These are phyloP conservation scores for Notothenia coriiceps DNA, from an alignment of 2,113 vertebrate species.

Conservation along the genomic window DNA sequence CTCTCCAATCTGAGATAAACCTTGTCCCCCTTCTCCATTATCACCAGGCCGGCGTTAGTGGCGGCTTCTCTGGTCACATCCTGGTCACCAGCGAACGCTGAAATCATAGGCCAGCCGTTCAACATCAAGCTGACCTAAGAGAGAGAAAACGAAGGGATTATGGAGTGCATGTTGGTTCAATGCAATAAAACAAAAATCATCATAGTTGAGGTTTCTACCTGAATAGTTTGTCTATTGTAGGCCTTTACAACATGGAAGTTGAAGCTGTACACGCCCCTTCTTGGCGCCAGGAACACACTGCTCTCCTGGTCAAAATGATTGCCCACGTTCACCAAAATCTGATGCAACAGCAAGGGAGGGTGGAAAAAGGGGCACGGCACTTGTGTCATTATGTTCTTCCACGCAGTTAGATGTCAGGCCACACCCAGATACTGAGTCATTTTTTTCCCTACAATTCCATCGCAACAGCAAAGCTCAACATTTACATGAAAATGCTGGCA, in stretches of 20 bases:
- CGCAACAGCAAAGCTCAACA: background rate
- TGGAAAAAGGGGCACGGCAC: background rate
- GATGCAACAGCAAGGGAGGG: background rate
- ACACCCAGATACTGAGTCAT: background rate
- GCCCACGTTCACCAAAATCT: constrained; percentile 91
- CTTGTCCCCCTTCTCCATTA: constrained; percentile 90
- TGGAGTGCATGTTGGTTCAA: background rate
- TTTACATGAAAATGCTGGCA: background rate
- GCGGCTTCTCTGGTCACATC: constrained; percentile 91
- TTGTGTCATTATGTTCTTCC: constrained; percentile 6
- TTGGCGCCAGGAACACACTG: constrained; percentile 88
- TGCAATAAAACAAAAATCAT: background rate
- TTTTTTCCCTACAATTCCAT: background rate
- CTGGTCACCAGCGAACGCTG: constrained; percentile 91
- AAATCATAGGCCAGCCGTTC: constrained; percentile 91
- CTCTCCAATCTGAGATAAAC: constrained; percentile 90
- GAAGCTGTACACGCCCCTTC: constrained; percentile 91
- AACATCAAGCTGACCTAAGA: constrained; percentile 89
- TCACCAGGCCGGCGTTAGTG: constrained; percentile 89
- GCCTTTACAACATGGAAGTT: constrained; percentile 92
- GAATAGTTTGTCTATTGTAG: constrained; percentile 92
- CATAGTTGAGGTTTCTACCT: constrained; percentile 75
- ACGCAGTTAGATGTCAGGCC: background rate
- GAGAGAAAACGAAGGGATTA: background rate
- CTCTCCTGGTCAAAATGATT: constrained; percentile 89